Evolutionary conservation across 2,888 invertebrate species (phyloP), one percentile per base, ranked within the genome.

Genomic region (Leuctra nigra): DNA sequence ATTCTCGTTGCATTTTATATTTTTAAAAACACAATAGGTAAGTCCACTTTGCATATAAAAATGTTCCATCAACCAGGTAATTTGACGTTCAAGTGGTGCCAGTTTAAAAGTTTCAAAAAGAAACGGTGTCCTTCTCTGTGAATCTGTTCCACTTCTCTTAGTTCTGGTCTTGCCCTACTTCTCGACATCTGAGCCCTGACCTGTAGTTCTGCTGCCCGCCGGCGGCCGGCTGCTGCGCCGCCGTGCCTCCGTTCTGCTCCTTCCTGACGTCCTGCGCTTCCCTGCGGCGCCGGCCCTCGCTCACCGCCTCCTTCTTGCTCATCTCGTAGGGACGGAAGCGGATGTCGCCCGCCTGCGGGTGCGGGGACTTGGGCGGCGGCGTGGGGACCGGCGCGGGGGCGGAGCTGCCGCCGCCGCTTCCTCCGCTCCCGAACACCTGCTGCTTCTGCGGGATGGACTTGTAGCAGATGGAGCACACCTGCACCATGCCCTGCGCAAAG

Each of bases 381-480:
- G 77, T 69, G 16, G 75, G 75, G 13, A 69, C 54, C 9, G 54
- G 57, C 6, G 75, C 74, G 29, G 9, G 11, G n/a, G 29, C 48
- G 14, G 18, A 14, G 33, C 14, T 48, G 18, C 29, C 20, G 16
- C 23, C 24, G 46, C 2, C 23, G 13, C 9, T 9, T 9, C 24
- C 29, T 9, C 20, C 22, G 24, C 23, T 46, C 9, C 84, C 81
- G 70, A 83, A 84, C 65, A 83, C 81, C 67, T 84, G 83, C 69
- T 86, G 84, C 72, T 86, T 86, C 70, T 83, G 83, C 56, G 86
- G 86, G 63, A 90, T 84, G 61, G 81, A 81, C 74, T 90, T 90
- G 74, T 90, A 86, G 75, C 94, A 94, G 65, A 84, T 81, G 66
- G 87, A 85, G 58, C 68, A 68, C 47, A 50, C 50, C 50, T 44